Conservation (phyloP, 64 coral and sea anemone genomes). For the Trachythela sp. region DNA sequence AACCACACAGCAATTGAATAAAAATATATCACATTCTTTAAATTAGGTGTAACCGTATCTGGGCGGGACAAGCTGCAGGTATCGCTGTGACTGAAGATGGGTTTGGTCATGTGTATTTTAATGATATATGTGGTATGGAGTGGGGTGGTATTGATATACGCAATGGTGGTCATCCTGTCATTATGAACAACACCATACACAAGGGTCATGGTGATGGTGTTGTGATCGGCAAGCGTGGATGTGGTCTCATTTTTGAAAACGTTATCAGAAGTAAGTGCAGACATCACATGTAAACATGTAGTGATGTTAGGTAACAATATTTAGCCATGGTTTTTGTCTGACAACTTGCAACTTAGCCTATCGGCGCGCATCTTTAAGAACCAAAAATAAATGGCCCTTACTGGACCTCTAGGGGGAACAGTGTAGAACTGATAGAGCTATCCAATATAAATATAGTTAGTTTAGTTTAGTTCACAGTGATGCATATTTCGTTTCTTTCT, state of each 20-base stretch:
- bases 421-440: too few relatives aligned
- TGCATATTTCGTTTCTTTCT: not conserved
- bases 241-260: conserved; percentile 78
- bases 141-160: conserved; percentile 95
- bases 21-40: not conserved
- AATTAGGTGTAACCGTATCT: conserved; percentile 84
- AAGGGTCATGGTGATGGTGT: conserved; percentile 81
- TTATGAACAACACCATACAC: conserved; percentile 73
- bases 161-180: conserved; percentile 81
- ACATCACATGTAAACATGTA: too few relatives aligned
- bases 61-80: conserved; percentile 86
- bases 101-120: conserved; percentile 66
- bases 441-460: too few relatives aligned
- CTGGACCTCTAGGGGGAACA: too few relatives aligned
- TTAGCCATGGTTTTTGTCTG: too few relatives aligned
- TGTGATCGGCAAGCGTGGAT: conserved; percentile 78
- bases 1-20: not conserved
- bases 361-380: too few relatives aligned
- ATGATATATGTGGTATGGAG: conserved; percentile 97
- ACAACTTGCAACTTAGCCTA: too few relatives aligned
- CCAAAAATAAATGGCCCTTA: too few relatives aligned
- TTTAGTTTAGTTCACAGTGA: not conserved
- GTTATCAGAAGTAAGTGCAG: conserved; percentile 86
- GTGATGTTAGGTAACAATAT: too few relatives aligned
- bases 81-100: conserved; percentile 93